Evolutionary conservation across 2,888 invertebrate species (phyloP).

Genomic region (Cheilosia urbana): DNA sequence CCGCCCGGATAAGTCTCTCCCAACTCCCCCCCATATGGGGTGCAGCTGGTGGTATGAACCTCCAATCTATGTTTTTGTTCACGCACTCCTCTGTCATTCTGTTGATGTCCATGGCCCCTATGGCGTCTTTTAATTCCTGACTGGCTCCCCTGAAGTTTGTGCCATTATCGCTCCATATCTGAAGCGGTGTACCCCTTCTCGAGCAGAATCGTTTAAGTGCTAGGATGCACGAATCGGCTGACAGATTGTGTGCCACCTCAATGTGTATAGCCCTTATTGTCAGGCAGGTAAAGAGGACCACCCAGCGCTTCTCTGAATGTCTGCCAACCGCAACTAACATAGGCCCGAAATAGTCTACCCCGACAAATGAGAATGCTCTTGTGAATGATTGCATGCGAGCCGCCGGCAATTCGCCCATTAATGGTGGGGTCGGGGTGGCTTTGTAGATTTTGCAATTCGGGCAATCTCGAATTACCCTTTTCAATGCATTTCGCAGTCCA

Average conservation of each 20-base stretch:
- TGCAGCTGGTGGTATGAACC: conserved; percentile 28
- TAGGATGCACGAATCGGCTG: too few species aligned
- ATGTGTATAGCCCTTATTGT: conserved; percentile 58
- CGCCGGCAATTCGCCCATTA: conserved; percentile 11
- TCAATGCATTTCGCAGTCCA: conserved; percentile 27
- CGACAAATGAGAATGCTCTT: too few species aligned
- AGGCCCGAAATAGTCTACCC: conserved; percentile 37
- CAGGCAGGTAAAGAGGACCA: conserved; percentile 69
- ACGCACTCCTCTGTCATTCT: too few species aligned
- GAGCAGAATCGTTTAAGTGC: conserved; percentile 49
- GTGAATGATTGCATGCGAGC: too few species aligned
- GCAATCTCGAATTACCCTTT: background rate
- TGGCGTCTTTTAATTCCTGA: conserved; percentile 1
- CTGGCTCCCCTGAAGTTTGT: conserved; percentile 66
- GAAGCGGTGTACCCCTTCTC: conserved; percentile 32
- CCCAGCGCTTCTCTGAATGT: conserved; percentile 16
- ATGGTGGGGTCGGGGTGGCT: background rate
- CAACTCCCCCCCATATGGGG: conserved; percentile 26
- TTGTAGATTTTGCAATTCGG: background rate
- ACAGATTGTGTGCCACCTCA: conserved; percentile 51
- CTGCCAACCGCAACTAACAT: conserved; percentile 43
- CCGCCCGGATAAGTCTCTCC: conserved; percentile 5
- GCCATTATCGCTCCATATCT: conserved; percentile 65
- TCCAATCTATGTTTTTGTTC: conserved; percentile 7
- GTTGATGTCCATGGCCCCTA: too few species aligned